Evolutionary conservation across 2,888 invertebrate species (phyloP).

Genomic region (Drosophila infuscata): DNA sequence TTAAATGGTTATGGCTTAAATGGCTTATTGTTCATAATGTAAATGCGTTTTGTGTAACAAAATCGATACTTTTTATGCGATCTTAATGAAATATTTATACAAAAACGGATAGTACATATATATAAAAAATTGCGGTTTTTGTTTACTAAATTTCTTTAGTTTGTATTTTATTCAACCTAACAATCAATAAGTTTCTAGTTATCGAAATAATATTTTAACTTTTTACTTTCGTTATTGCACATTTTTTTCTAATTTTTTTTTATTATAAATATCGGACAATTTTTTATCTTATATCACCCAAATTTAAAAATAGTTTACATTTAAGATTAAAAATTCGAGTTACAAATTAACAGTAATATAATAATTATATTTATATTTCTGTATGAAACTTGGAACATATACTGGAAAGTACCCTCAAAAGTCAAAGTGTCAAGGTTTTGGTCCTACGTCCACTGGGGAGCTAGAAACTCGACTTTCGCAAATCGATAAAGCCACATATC

Average conservation of each 20-base stretch:
- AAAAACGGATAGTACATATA: neutral
- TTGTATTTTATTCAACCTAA: neutral
- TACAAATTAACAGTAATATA: neutral
- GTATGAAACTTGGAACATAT: too few relatives aligned
- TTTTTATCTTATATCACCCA: neutral
- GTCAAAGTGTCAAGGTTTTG: too few relatives aligned
- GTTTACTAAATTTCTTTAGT: neutral
- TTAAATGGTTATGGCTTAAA: too few relatives aligned
- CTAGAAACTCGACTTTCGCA: too few relatives aligned
- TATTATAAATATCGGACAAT: neutral
- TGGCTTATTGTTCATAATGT: neutral
- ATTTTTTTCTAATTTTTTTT: neutral
- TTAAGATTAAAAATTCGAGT: neutral
- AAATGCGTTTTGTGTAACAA: neutral
- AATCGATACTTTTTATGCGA: neutral
- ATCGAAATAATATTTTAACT: neutral
- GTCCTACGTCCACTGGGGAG: too few relatives aligned
- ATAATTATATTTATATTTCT: constrained; percentile 16
- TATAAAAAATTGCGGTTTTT: neutral
- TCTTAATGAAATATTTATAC: neutral
- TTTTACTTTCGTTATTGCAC: too few relatives aligned
- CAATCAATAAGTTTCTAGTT: too few relatives aligned
- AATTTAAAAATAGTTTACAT: too few relatives aligned
- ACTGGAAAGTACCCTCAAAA: too few relatives aligned
- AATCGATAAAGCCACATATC: too few relatives aligned